These are phyloP conservation scores for Lathamus discolor DNA, from an alignment of 2,113 vertebrate genomes.

Conservation along the genomic window DNA sequence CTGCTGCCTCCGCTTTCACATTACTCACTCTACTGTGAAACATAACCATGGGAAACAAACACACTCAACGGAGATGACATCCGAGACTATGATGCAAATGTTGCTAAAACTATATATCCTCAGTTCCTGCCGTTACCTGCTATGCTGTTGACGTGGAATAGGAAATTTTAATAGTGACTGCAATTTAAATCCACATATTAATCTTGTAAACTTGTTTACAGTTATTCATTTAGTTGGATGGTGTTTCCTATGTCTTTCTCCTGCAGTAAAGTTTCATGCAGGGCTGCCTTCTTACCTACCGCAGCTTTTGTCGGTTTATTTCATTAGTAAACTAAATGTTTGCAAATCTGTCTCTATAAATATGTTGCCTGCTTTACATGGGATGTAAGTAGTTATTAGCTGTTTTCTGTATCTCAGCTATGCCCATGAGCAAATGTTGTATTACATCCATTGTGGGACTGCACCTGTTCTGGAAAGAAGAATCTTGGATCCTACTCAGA, in stretches of 20 bases:
- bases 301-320: background rate
- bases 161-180: background rate
- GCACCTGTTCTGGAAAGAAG: background rate
- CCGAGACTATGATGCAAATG: background rate
- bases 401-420: background rate
- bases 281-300: background rate
- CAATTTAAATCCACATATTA: background rate
- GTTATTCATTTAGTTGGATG: background rate
- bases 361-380: background rate
- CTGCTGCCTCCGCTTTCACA: background rate
- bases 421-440: background rate
- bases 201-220: background rate
- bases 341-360: background rate
- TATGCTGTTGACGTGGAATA: background rate
- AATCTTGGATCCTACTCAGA: background rate
- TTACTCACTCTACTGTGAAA: background rate
- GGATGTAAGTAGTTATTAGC: background rate
- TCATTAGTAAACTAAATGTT: background rate
- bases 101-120: background rate
- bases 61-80: background rate
- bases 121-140: background rate
- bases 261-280: background rate
- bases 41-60: background rate
- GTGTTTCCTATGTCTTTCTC: background rate
- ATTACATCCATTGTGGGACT: background rate